Evolutionary conservation across 2,797 vertebrate species (phyloP), one percentile per base, ranked within the genome.

Genomic region (Anas bahamensis): DNA sequence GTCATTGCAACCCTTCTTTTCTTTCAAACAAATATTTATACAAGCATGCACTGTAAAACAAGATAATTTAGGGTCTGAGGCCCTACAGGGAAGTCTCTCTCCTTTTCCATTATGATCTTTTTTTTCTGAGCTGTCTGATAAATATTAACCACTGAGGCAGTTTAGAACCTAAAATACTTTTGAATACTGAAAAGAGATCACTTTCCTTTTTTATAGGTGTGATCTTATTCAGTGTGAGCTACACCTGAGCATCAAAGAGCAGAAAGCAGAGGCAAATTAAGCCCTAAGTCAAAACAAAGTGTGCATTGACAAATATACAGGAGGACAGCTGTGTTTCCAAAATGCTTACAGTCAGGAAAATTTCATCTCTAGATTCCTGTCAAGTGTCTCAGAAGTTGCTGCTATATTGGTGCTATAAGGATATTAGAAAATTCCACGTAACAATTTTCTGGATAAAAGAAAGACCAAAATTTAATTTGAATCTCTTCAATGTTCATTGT

Each of bases 21-120:
- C 33, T 89, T 72, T 74, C 35, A 68, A 83, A 69, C 80, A 94
- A 89, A 42, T 90, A 85, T 77, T 89, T 85, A 63, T 72, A 80
- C 24, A 77, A 91, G 56, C 41, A 37, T 53, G 22, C 42, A n/a
- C 69, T 72, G 44, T 80, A 85, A 82, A 84, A 41, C 50, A 77
- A 74, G 61, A 66, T 72, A 86, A 65, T 74, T 16, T 28, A 16
- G n/a, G 53, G 48, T 88, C 57, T 86, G 56, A 82, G 56, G 81
- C 69, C 35, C 65, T 86, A 66, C 41, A 87, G 69, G 44, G 48
- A 74, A 64, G 60, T 60, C 44, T 65, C 46, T 91, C 63, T 77
- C 13, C 29, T 74, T 90, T 91, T 94, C 68, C 74, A 4, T 28
- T 42, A 78, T 55, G 63, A 61, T 65, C 57, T 87, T 87, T 48